Base-by-base conservation (phyloP, 2,113 vertebrate species). In the Pristiophorus japonicus region DNA sequence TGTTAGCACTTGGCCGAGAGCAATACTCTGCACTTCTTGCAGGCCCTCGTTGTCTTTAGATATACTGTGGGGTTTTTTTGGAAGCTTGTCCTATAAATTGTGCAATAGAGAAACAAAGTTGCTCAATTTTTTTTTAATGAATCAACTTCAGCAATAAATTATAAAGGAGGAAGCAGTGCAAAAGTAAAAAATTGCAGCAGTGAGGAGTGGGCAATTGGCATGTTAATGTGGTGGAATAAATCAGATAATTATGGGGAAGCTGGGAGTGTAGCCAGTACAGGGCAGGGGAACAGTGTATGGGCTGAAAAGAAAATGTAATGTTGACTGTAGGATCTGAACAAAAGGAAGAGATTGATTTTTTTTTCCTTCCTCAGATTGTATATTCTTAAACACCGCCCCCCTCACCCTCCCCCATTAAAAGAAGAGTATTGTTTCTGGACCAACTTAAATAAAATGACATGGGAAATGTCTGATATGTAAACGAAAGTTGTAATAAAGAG, bases 401-500 rank as follows among this genome's bases (percentile, higher is more conserved):
- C 38, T 4, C 51, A 1, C 51, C 51, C 51, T 4, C 51, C 51
- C 51, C 51, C 51, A 51, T 2, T 4, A 38, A 63, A 63, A 94
- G 65, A 47, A 63, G 42, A 70, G 4, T 4, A 94, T 94, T 93
- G 65, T 66, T 67, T 67, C 92, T 70, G 65, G 93, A 70, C 45
- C 4, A 70, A 47, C 66, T 73, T 47, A 30, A 51, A 67, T 94
- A 65, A 70, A 94, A 70, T 70, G 42, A 51, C 67, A 22, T 94
- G 93, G 93, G 93, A 47, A 66, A 94, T 67, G 92, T 42, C 65
- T 47, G 38, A 73, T 73, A 70, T 70, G 93, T 51, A 70, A 90
- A 90, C 42, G 87, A 90, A 70, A 94, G 93, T 70, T 94, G 42
- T 34, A 94, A 94, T 94, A 70, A 94, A 70, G 93, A 94, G 38